Conservation (phyloP, 2,113 vertebrate genomes). For the Psittacula cyanocephala region DNA sequence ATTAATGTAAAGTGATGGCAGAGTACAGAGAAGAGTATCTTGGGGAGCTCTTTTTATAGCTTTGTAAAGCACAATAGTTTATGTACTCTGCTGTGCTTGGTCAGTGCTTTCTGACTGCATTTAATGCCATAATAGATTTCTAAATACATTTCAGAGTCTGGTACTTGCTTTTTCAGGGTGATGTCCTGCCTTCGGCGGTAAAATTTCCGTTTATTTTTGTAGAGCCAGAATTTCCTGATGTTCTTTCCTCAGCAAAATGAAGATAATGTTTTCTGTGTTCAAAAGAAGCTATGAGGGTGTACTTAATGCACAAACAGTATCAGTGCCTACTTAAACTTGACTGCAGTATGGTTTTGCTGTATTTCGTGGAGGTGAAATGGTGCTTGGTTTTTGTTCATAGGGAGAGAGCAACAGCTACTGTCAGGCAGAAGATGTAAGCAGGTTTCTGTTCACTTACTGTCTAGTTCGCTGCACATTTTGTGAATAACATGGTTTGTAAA, state of each 20-base stretch:
- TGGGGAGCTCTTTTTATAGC: neutral
- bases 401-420: neutral
- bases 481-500: neutral
- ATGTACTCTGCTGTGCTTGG: neutral
- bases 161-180: neutral
- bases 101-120: constrained; percentile 13
- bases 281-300: neutral
- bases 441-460: neutral
- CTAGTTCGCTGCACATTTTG: neutral
- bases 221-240: neutral
- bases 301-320: neutral
- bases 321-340: neutral
- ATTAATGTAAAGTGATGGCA: neutral
- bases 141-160: neutral
- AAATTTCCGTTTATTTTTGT: constrained; percentile 13
- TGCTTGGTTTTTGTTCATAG: neutral
- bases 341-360: neutral
- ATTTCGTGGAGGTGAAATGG: neutral
- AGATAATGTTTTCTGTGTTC: neutral
- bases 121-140: neutral
- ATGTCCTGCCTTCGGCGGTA: neutral
- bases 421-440: neutral
- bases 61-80: neutral
- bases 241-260: constrained; percentile 3
- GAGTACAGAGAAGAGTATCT: neutral